Conservation (phyloP, 2,888 invertebrate species). For the Caenorhabditis virilis region DNA sequence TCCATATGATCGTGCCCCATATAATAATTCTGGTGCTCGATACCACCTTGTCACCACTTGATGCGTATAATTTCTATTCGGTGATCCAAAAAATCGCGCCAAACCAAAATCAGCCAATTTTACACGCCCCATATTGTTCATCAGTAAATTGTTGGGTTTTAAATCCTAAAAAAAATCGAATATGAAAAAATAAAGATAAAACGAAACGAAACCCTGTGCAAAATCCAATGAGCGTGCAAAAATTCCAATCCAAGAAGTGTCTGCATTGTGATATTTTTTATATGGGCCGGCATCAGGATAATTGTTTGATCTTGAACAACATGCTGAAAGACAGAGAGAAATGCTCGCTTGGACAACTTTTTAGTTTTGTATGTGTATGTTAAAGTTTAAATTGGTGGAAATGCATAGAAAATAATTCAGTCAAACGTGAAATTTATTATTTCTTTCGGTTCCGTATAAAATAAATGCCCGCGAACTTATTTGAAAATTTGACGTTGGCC, state of each 20-base stretch:
- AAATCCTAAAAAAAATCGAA: conserved; percentile 76
- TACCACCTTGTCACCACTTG: conserved; percentile 74
- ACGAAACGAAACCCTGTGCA: conserved; percentile 80
- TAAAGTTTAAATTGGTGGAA: too few relatives aligned
- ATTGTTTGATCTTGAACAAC: conserved; percentile 78
- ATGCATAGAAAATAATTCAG: too few relatives aligned
- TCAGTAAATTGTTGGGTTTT: conserved; percentile 96
- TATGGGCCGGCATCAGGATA: conserved; percentile 86
- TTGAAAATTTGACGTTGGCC: too few relatives aligned
- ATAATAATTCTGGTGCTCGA: conserved; percentile 83
- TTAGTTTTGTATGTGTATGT: too few relatives aligned
- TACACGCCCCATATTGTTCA: conserved; percentile 86
- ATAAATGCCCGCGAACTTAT: too few relatives aligned
- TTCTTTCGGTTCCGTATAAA: background rate
- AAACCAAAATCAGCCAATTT: conserved; percentile 99
- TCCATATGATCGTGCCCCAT: conserved; percentile 91
- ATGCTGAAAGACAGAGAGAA: conserved; percentile 52
- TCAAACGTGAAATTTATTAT: background rate
- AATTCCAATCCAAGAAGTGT: conserved; percentile 92
- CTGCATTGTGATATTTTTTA: conserved; percentile 93
- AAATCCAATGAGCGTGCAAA: conserved; percentile 90
- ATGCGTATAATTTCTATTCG: conserved; percentile 88
- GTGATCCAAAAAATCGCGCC: conserved; percentile 95
- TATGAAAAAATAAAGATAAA: background rate
- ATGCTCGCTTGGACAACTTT: too few relatives aligned